A percentile compares a stretch with the other conserved stretches of the same genome.
phyloP scores from a whole-genome alignment of 2,113 vertebrate species.

The Sander vitreus region DNA sequence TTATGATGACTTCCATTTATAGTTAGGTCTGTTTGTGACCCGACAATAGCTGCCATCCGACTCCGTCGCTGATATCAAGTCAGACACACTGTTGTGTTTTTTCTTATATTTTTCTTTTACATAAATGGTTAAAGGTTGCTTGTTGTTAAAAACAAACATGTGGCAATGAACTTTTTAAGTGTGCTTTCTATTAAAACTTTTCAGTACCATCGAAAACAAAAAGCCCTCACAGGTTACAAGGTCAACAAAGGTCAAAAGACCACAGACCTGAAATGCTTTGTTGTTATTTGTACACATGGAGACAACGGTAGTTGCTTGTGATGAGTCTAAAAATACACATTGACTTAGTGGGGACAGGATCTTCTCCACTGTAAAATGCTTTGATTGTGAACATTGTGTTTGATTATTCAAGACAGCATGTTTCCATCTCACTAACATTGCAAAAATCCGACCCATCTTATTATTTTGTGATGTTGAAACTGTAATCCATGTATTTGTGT shows the following conservation, averaged over 20 bases:
- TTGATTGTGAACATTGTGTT: slow-evolving; percentile 5
- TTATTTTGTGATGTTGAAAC: too few relatives aligned
- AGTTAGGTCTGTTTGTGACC: slow-evolving; percentile 62
- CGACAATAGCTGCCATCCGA: slow-evolving; percentile 15
- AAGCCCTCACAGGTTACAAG: slow-evolving; percentile 18
- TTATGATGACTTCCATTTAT: slow-evolving; percentile 75
- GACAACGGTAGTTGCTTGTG: slow-evolving; percentile 52
- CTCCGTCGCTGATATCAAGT: slow-evolving; percentile 22
- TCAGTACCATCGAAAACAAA: neutral
- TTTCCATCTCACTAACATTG: too few relatives aligned
- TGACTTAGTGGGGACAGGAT: neutral
- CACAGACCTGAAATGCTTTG: slow-evolving; percentile 32
- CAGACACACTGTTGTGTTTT: neutral
- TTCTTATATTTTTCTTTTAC: neutral
- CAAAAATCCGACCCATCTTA: too few relatives aligned
- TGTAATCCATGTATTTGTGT: too few relatives aligned
- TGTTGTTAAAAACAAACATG: neutral
- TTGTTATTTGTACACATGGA: slow-evolving; percentile 42
- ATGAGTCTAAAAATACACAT: slow-evolving; percentile 60
- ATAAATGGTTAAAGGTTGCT: neutral
- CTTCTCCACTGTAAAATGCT: slow-evolving; percentile 9
- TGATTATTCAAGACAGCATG: neutral
- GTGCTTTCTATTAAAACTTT: slow-evolving; percentile 7
- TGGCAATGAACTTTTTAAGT: neutral
- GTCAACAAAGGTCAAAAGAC: slow-evolving; percentile 48